phyloP scores from a whole-genome alignment of 2,888 invertebrate species.

The Mesodorylaimus sp. region DNA sequence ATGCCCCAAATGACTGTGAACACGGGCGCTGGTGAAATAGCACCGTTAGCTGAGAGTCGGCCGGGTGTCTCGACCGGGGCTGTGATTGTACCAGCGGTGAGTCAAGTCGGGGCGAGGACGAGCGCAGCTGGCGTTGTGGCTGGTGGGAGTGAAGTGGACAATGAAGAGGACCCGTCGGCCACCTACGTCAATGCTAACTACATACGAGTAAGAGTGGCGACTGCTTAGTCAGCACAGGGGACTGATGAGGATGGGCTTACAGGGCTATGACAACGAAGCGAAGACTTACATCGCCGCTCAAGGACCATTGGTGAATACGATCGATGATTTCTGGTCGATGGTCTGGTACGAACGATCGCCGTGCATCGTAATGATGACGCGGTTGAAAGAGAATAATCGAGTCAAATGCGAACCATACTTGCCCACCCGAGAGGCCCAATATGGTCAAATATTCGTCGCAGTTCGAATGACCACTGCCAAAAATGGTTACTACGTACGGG shows the following conservation, averaged over 20 bases:
- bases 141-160: no score
- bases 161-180: conserved; percentile 40
- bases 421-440: conserved; percentile 38
- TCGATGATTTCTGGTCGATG: conserved; percentile 79
- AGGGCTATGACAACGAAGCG: conserved; percentile 74
- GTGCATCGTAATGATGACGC: conserved; percentile 71
- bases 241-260: conserved; percentile 16
- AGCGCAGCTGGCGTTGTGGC: no score
- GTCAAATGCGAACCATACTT: conserved; percentile 71
- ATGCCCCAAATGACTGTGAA: background rate
- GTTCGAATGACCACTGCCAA: conserved; percentile 36
- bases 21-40: no score
- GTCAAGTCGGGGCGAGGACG: no score
- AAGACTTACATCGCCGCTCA: conserved; percentile 77
- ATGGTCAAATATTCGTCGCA: conserved; percentile 39
- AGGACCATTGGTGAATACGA: conserved; percentile 70
- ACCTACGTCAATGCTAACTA: conserved; percentile 84
- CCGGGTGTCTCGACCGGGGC: no score
- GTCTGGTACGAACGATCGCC: conserved; percentile 43
- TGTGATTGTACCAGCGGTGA: no score
- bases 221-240: no score
- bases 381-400: conserved; percentile 55
- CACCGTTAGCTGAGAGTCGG: no score
- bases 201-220: conserved; percentile 48
- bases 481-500: conserved; percentile 41